A percentile compares a stretch with the other conserved stretches of the same genome.
These are phyloP conservation scores for Steinernema feltiae DNA, from an alignment of 1,140 invertebrate genomes.

Conservation along the genomic window DNA sequence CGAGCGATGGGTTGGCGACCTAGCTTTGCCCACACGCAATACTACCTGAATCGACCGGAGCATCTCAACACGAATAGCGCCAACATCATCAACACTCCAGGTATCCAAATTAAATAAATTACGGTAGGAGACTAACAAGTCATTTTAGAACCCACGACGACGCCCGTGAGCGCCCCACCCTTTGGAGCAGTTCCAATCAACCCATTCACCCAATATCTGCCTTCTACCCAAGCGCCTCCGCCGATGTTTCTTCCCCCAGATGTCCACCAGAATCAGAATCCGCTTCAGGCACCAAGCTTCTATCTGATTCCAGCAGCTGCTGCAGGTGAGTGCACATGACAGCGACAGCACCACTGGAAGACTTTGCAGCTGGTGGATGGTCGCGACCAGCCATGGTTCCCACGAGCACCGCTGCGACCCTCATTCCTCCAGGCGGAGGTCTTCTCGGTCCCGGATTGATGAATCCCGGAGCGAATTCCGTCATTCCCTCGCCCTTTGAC, in stretches of 20 bases:
- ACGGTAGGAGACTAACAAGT: slow-evolving; percentile 7
- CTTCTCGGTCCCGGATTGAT: not conserved
- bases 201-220: slow-evolving; percentile 11
- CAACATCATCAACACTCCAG: slow-evolving; percentile 2
- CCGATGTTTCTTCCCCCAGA: not conserved
- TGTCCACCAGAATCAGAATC: slow-evolving; percentile 13
- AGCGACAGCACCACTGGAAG: not conserved
- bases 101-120: not conserved
- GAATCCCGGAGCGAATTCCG: not conserved
- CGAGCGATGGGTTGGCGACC: slow-evolving; percentile 51
- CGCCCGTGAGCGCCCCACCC: slow-evolving; percentile 8
- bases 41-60: slow-evolving; percentile 49
- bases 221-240: not conserved
- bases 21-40: slow-evolving; percentile 51
- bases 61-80: slow-evolving; percentile 13
- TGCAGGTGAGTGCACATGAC: slow-evolving; percentile 11
- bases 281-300: slow-evolving; percentile 27
- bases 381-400: not conserved
- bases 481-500: not conserved
- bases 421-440: not conserved
- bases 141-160: not conserved
- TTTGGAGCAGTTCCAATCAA: not conserved
- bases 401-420: slow-evolving; percentile 15
- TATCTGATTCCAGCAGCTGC: slow-evolving; percentile 41
- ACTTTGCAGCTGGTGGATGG: not conserved